Evolutionary conservation across 1,140 invertebrate species (phyloP), one percentile per base, ranked within the genome.

Genomic region (Hesperophylax magnus): DNA sequence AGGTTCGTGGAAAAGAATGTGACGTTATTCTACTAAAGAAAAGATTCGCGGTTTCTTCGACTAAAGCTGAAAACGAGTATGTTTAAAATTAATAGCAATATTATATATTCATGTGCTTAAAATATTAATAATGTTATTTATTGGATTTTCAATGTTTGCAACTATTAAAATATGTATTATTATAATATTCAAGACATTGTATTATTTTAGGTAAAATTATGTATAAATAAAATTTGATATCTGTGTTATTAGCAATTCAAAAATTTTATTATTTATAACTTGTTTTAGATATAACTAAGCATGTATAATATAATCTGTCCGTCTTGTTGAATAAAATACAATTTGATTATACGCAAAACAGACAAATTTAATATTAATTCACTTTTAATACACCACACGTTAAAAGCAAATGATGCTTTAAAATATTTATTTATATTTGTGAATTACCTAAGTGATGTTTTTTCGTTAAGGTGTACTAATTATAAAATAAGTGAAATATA

Each of bases 31-130:
- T 67, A 4, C 18, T 61, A 15, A 47, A n/a, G 7, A 75, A 75
- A n/a, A 58, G 34, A n/a, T 71, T 52, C 22, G 34, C 67, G 9
- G 39, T 71, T 18, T 71, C 67, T 18, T 47, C 34, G 22, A 67
- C 27, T 15, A 71, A 71, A 47, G 67, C 67, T 18, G 67, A 71
- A 52, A 47, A 47, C 39, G 39, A 47, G 39, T 71, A 71, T 71
- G 67, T 71, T 52, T 71, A 71, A 71, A 11, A 11, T 5, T 27
- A 65, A 27, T 27, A 27, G 67, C 67, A 52, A 47, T 34, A 18
- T 18, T 47, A 14, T 20, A 11, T 39, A 67, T 31, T 67, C 5
- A n/a, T 27, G 22, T 67, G 63, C 63, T 47, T 47, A 14, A 11
- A 47, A 47, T 11, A 47, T 47, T 47, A 47, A 47, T 47, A 47